phyloP scores from a whole-genome alignment of 2,113 vertebrate genomes.

The Piaya cayana region DNA sequence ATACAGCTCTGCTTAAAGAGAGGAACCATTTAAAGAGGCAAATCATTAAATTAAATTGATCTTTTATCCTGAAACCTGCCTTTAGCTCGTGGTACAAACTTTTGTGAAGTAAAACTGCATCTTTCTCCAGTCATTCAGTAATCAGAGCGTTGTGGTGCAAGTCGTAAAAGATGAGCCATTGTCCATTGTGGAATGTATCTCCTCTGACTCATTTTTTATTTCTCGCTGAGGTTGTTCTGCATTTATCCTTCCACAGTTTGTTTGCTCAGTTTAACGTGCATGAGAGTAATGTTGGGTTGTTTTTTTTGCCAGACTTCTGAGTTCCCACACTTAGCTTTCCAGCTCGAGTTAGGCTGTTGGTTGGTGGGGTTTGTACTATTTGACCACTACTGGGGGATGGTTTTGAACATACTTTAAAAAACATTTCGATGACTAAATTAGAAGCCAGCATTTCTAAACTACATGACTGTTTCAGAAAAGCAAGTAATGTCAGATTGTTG shows the following conservation, averaged over 20 bases:
- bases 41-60: slow-evolving; percentile 31
- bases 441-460: not conserved
- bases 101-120: slow-evolving; percentile 71
- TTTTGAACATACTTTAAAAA: slow-evolving; percentile 18
- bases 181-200: slow-evolving; percentile 54
- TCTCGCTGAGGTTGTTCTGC: slow-evolving; percentile 54
- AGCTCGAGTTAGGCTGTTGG: slow-evolving; percentile 5
- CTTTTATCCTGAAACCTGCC: slow-evolving; percentile 26
- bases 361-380: not conserved
- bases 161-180: slow-evolving; percentile 57
- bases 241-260: slow-evolving; percentile 58
- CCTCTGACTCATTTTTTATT: slow-evolving; percentile 33
- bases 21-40: slow-evolving; percentile 23
- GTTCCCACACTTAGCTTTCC: slow-evolving; percentile 53
- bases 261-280: slow-evolving; percentile 66
- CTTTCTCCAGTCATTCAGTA: slow-evolving; percentile 72
- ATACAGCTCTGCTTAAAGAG: slow-evolving; percentile 2
- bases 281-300: slow-evolving; percentile 26
- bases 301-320: slow-evolving; percentile 43
- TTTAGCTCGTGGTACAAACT: slow-evolving; percentile 5
- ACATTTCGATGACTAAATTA: not conserved
- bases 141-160: slow-evolving; percentile 63
- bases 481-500: not conserved
- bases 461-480: not conserved
- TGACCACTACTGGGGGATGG: not conserved